Conservation (phyloP, 2,113 vertebrate species). For the Saccopteryx leptura region DNA sequence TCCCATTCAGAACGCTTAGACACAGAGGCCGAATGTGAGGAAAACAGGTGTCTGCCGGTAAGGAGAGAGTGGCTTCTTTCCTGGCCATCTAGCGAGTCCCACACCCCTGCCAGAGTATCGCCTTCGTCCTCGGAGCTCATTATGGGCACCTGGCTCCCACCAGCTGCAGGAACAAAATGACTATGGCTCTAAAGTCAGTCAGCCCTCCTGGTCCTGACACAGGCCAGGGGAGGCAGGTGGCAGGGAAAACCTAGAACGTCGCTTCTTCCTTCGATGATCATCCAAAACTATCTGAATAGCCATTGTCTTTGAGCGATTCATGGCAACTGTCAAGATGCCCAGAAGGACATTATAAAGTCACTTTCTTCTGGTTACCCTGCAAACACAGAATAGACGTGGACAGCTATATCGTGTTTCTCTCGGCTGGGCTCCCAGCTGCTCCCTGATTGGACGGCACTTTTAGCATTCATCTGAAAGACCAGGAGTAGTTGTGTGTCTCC, state of each 20-base stretch:
- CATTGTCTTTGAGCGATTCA: not conserved
- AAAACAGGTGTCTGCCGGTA: not conserved
- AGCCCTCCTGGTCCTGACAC: not conserved
- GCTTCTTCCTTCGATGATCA: not conserved
- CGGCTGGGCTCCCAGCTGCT: not conserved
- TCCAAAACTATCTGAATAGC: too few relatives aligned
- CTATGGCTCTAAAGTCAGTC: fast-evolving
- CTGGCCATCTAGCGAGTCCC: too few relatives aligned
- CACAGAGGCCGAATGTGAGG: not conserved
- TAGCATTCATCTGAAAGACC: not conserved
- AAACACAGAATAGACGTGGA: not conserved
- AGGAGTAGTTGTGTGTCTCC: not conserved
- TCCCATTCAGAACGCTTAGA: not conserved
- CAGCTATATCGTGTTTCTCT: not conserved
- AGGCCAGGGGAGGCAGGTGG: not conserved
- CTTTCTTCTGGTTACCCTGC: not conserved
- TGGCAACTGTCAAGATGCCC: not conserved
- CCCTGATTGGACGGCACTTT: not conserved
- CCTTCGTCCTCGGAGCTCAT: not conserved
- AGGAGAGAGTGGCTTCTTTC: not conserved
- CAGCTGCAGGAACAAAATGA: not conserved
- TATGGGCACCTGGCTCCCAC: not conserved
- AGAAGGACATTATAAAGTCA: not conserved
- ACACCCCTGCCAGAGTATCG: not conserved
- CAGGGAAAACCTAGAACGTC: not conserved